These are phyloP conservation scores for Aegithalos caudatus DNA, from an alignment of 2,113 vertebrate genomes.

Conservation along the genomic window DNA sequence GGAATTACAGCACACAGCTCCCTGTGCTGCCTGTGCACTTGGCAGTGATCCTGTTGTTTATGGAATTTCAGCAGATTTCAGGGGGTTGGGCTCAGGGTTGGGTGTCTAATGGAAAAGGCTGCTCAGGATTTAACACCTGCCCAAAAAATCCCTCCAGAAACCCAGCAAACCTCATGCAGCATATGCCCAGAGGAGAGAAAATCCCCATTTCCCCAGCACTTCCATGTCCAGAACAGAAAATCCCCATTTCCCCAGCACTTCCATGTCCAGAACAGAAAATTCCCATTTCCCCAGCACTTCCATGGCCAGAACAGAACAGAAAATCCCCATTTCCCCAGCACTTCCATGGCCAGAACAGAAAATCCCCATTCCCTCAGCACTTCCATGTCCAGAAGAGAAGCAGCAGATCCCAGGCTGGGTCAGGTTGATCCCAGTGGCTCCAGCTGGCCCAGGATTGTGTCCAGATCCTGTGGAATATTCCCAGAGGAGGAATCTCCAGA, in stretches of 20 bases:
- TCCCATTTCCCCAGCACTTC: no score
- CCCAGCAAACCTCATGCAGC: fast-evolving
- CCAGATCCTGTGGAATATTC: background rate
- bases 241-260: fast-evolving
- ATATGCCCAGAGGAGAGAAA: background rate
- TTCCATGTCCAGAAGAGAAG: background rate
- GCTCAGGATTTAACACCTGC: background rate
- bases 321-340: background rate
- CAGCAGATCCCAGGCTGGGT: background rate
- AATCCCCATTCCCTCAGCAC: no score
- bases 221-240: background rate
- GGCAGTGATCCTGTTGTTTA: background rate
- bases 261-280: background rate
- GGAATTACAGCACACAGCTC: background rate
- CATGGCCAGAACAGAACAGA: background rate
- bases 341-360: no score
- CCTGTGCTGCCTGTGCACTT: background rate
- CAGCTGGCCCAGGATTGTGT: background rate
- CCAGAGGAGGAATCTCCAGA: background rate
- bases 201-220: fast-evolving
- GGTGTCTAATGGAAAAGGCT: no score
- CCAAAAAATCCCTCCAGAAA: background rate
- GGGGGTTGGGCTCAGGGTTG: background rate
- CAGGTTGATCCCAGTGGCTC: background rate
- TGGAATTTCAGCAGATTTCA: background rate